Base-by-base conservation (phyloP, 2,797 vertebrate genomes). In the Momotus momota region DNA sequence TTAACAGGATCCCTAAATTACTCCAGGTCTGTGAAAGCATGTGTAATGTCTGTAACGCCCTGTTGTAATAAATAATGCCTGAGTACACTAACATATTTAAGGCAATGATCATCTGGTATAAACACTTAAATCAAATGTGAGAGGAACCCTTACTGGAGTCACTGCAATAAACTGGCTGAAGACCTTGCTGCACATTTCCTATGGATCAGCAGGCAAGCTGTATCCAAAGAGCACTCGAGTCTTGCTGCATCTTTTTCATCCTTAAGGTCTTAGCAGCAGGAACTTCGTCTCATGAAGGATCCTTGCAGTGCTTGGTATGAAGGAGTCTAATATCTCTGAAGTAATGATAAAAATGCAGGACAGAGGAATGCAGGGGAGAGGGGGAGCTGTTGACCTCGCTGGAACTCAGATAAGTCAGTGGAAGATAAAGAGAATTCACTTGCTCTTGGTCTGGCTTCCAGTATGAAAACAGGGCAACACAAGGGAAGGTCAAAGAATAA, bases 371-470 rank as follows among this genome's bases (percentile, higher is more conserved):
- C 78, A 92, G 49, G 38, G 60, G 31, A 93, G 60, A 64, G 35
- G 45, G 10, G 48, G 60, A 64, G 41, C 43, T 92, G 74, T 88
- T 86, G 77, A 81, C 90, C 83, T 94, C 4, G 0, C 64, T 95
- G 86, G 52, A 94, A 82, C 86, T 93, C 31, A 14, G 57, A 71
- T 93, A 82, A 94, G 38, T 69, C 66, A 43, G 54, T 26, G 43
- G 40, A 89, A 82, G 67, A 96, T 72, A 90, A 95, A 78, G 90
- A 64, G 83, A 92, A 83, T 73, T 88, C 55, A 18, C 66, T 93
- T 86, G 35, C 51, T 94, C 66, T 72, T 62, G 21, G 38, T 43
- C 48, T 87, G 81, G 69, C 81, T 78, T 89, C 86, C n/a, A 29
- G 0, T 33, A 69, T 31, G 73, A 88, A 92, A 94, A 90, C 78